These are phyloP conservation scores for Diplodus sargus DNA, from an alignment of 2,797 vertebrate genomes.

Conservation along the genomic window DNA sequence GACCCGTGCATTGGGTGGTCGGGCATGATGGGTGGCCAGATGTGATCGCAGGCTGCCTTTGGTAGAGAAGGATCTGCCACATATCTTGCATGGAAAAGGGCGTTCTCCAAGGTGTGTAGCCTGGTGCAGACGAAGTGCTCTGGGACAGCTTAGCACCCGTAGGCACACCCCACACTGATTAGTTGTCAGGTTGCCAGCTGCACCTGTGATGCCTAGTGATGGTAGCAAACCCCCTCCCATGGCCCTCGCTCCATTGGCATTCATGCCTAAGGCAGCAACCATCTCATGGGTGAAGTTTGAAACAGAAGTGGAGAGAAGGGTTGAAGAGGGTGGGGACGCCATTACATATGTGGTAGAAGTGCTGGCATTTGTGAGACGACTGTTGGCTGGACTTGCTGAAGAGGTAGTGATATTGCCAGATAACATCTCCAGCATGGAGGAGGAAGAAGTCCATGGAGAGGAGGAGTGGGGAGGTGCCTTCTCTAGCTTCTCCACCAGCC, in stretches of 20 bases:
- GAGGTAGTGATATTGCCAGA: slow-evolving; percentile 65
- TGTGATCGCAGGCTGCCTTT: slow-evolving; percentile 92
- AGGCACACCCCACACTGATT: slow-evolving; percentile 94
- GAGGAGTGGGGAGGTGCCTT: slow-evolving; percentile 79
- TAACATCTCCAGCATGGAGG: slow-evolving; percentile 74
- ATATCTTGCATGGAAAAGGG: slow-evolving; percentile 93
- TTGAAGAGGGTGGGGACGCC: slow-evolving; percentile 78
- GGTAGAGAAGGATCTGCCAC: slow-evolving; percentile 93
- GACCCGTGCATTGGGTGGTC: slow-evolving; percentile 86
- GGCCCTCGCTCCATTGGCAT: slow-evolving; percentile 65
- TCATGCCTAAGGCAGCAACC: slow-evolving; percentile 82
- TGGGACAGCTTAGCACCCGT: slow-evolving; percentile 91
- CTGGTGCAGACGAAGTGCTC: slow-evolving; percentile 91
- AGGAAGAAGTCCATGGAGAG: slow-evolving; percentile 75
- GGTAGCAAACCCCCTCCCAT: slow-evolving; percentile 73
- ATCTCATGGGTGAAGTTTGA: slow-evolving; percentile 84
- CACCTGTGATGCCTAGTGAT: slow-evolving; percentile 70
- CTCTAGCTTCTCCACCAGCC: slow-evolving; percentile 92
- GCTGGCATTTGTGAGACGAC: slow-evolving; percentile 77
- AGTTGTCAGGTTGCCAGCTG: slow-evolving; percentile 75
- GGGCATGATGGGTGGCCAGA: slow-evolving; percentile 90
- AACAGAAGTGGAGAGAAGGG: slow-evolving; percentile 73
- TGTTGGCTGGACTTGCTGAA: slow-evolving; percentile 59
- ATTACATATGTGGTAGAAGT: slow-evolving; percentile 82
- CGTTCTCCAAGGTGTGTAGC: slow-evolving; percentile 93